Evolutionary conservation across 2,888 invertebrate species (phyloP).

Genomic region (Philonicus albiceps): DNA sequence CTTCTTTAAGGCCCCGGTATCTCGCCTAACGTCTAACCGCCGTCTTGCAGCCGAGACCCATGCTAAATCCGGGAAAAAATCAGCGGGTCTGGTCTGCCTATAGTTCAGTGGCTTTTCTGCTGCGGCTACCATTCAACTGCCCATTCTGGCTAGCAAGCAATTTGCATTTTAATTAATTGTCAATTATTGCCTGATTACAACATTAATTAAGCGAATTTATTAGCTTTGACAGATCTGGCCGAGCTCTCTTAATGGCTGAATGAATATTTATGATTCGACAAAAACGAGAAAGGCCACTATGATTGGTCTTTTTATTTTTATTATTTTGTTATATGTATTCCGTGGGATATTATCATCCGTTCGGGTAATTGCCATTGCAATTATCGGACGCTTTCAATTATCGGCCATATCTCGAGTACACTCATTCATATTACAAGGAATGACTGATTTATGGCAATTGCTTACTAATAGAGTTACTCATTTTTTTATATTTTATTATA

Average conservation of each 20-base stretch:
- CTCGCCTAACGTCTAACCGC: background rate
- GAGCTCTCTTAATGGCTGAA: conserved; percentile 43
- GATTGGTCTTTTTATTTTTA: background rate
- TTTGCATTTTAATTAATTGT: conserved; percentile 55
- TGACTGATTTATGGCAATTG: conserved; percentile 23
- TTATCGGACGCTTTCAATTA: conserved; percentile 1
- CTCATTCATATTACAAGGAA: background rate
- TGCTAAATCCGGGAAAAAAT: background rate
- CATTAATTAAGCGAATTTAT: conserved; percentile 51
- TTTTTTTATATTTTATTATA: background rate
- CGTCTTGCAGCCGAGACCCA: background rate
- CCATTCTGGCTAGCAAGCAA: conserved; percentile 40
- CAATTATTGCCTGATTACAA: conserved; percentile 52
- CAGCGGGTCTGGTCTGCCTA: background rate
- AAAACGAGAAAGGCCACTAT: conserved; percentile 1
- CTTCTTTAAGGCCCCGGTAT: background rate
- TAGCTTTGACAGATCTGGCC: conserved; percentile 49
- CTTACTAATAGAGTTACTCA: background rate
- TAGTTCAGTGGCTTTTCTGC: background rate
- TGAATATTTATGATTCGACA: conserved; percentile 41
- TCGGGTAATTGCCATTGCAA: conserved; percentile 21
- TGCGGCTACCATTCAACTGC: background rate
- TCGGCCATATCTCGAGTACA: background rate
- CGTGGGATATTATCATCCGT: conserved; percentile 9
- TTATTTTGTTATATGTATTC: background rate